These are phyloP conservation scores for Poecilia latipinna DNA, from an alignment of 2,113 vertebrate genomes.

Conservation along the genomic window DNA sequence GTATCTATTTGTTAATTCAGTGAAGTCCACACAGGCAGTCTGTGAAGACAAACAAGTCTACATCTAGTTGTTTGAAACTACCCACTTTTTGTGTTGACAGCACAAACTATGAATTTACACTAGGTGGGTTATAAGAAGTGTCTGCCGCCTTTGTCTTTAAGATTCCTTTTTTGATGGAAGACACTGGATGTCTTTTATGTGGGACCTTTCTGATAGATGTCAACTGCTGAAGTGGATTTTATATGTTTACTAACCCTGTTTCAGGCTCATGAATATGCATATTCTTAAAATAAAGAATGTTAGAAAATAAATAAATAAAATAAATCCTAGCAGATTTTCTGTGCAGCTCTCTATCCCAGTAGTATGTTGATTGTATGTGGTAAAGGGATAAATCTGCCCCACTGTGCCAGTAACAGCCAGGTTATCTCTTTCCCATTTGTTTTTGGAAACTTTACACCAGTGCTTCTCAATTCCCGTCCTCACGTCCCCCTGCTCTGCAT, in stretches of 20 bases:
- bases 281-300: no score
- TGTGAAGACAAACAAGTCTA: neutral
- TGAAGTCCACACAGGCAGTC: neutral
- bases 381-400: neutral
- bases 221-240: no score
- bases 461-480: no score
- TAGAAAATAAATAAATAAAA: neutral
- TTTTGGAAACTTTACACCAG: neutral
- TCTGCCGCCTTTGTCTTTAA: no score
- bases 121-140: neutral
- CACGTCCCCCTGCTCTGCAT: no score
- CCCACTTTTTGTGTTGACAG: neutral
- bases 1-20: no score
- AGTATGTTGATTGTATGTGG: no score
- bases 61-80: neutral
- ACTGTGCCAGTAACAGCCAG: neutral
- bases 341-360: neutral
- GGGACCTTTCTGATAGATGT: no score
- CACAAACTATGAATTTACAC: neutral
- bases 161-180: no score
- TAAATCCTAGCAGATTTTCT: neutral
- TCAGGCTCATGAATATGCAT: no score
- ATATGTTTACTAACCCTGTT: no score
- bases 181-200: no score
- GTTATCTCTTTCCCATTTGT: neutral